Evolutionary conservation across 92 coral and sea anemone genomes (phyloP), one percentile per base, ranked within the genome.

Genomic region (Diadumene lineata): DNA sequence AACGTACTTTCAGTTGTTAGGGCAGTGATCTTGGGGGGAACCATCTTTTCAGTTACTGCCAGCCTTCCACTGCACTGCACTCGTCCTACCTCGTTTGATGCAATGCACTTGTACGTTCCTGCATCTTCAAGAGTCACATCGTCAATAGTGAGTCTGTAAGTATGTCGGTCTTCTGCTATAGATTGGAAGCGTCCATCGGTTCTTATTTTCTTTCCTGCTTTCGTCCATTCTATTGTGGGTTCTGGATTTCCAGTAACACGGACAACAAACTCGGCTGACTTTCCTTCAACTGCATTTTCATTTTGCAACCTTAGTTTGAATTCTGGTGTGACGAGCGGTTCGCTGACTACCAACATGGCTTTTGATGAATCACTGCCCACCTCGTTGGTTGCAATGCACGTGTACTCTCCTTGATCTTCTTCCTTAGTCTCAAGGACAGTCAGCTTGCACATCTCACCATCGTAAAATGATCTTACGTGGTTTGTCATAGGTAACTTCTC

Each of bases 51-150:
- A 30, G 81, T 94, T 11, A 91, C 92, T 10, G 86, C 97, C 18
- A 94, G 82, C 43, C 90, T 81, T 25, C 83, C 98, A 62, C 91
- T 88, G 64, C 97, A 88, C 56, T 89, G 92, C 15, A 87, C 86
- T 64, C 87, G 86, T 1, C 98, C 98, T 21, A 78, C 98, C 15
- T 83, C 87, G 68, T 94, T 94, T 2, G 81, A 64, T 3, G 94
- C 97, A 10, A 88, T 84, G 69, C 98, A 93, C 51, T 92, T 88
- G 77, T 92, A 92, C 19, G 82, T 84, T 7, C 97, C 97, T 38
- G 78, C 81, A 46, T 92, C 97, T 19, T 89, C 85, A 44, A 81
- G 66, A 1, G 80, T 65, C n/a, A 76, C 86, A 43, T 86, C 69
- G 44, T 81, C 69, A 21, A 92, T 89, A 69, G 72, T 64, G 9